phyloP scores from a whole-genome alignment of 2,797 vertebrate genomes.

The Peromyscus eremicus region DNA sequence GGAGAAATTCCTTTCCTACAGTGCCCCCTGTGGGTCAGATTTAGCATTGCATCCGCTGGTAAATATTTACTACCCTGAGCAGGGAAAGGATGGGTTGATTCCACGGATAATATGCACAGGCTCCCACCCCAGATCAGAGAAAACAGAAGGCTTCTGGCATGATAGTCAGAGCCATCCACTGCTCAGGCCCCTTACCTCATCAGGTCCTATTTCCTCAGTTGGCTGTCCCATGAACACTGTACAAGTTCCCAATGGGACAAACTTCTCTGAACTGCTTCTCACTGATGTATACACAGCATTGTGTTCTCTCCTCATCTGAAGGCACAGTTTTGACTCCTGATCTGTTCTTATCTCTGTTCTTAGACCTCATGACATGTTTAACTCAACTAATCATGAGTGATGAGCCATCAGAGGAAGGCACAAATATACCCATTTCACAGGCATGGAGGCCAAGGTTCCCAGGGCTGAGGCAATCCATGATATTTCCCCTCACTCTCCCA shows the following conservation, averaged over 20 bases:
- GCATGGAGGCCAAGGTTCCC: background rate
- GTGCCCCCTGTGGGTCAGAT: background rate
- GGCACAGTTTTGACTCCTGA: background rate
- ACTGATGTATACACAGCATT: background rate
- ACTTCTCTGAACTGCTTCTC: background rate
- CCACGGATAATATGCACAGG: too few species aligned
- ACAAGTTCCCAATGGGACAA: background rate
- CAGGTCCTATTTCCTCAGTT: background rate
- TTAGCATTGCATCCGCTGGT: background rate
- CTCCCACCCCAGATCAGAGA: rapidly evolving
- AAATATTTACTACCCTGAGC: rapidly evolving
- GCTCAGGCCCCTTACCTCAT: background rate
- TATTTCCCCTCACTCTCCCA: rapidly evolving
- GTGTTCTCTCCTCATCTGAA: background rate
- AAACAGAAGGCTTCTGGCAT: background rate
- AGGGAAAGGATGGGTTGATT: background rate
- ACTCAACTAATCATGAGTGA: background rate
- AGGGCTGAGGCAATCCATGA: background rate
- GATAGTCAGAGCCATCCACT: background rate
- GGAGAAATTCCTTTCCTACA: background rate
- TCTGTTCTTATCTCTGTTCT: background rate
- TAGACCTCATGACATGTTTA: background rate
- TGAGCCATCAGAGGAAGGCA: background rate
- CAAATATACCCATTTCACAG: background rate
- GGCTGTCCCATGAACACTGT: background rate